Evolutionary conservation across 2,113 vertebrate species (phyloP).

Genomic region (Albula goreensis): DNA sequence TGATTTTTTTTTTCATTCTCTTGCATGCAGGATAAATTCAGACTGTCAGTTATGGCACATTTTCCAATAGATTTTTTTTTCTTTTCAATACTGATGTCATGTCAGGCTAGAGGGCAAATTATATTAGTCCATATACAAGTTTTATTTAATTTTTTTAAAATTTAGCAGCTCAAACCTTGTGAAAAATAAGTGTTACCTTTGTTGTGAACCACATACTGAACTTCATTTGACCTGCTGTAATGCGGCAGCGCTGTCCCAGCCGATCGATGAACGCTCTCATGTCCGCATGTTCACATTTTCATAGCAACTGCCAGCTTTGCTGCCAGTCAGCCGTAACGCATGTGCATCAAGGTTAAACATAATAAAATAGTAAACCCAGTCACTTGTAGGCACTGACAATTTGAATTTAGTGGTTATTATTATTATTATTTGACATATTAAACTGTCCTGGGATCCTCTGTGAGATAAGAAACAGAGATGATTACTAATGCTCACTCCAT

Average conservation of each 20-base stretch:
- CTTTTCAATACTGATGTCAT: not conserved
- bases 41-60: not conserved
- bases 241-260: not conserved
- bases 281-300: not conserved
- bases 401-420: too few species aligned
- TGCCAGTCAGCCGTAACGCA: not conserved
- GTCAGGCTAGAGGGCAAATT: not conserved
- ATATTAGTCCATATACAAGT: not conserved
- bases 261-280: not conserved
- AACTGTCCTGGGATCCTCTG: too few species aligned
- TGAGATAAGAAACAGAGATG: too few species aligned
- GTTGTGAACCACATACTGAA: not conserved
- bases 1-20: not conserved
- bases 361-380: too few species aligned
- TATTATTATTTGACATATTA: too few species aligned
- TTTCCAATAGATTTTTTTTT: not conserved
- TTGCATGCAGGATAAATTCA: not conserved
- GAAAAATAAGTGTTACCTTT: not conserved
- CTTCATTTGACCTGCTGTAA: conserved; percentile 1
- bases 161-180: not conserved
- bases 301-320: not conserved
- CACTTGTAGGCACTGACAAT: too few species aligned
- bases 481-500: too few species aligned
- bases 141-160: not conserved
- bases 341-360: too few species aligned